A percentile compares a stretch with the other conserved stretches of the same genome.
Conservation (phyloP, 2,888 invertebrate genomes). For the Julus scanicus region DNA sequence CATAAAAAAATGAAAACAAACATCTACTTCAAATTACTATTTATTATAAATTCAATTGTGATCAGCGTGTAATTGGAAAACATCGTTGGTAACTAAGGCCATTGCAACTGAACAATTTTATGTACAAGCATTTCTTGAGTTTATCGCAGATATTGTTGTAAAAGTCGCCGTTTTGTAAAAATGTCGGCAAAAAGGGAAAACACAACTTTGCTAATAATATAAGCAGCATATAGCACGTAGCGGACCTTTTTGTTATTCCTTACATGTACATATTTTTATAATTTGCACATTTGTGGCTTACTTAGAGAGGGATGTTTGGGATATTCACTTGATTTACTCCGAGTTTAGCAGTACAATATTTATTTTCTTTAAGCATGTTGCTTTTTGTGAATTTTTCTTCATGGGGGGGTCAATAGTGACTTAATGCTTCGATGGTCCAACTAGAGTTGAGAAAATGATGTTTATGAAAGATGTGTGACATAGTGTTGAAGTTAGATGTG, state of each 20-base stretch:
- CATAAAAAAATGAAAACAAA: background rate
- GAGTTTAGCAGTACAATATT: background rate
- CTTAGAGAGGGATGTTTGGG: background rate
- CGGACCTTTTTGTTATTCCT: background rate
- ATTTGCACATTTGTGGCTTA: background rate
- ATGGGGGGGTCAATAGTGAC: background rate
- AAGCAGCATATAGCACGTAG: background rate
- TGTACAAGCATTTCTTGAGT: background rate
- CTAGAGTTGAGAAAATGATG: background rate
- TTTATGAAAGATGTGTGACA: background rate
- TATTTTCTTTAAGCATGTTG: background rate
- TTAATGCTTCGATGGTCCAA: background rate
- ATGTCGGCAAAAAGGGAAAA: background rate
- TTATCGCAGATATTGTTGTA: background rate
- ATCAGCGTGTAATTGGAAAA: background rate
- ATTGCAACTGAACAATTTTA: conserved; percentile 1
- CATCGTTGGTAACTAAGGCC: background rate
- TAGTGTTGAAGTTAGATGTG: too few species aligned
- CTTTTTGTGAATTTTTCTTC: background rate
- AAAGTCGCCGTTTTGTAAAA: background rate
- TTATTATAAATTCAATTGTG: conserved; percentile 34
- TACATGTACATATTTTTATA: background rate
- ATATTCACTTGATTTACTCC: background rate
- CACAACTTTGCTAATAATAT: background rate
- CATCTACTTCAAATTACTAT: conserved; percentile 32